phyloP scores from a whole-genome alignment of 2,113 vertebrate genomes.

The Entomyzon cyanotis region DNA sequence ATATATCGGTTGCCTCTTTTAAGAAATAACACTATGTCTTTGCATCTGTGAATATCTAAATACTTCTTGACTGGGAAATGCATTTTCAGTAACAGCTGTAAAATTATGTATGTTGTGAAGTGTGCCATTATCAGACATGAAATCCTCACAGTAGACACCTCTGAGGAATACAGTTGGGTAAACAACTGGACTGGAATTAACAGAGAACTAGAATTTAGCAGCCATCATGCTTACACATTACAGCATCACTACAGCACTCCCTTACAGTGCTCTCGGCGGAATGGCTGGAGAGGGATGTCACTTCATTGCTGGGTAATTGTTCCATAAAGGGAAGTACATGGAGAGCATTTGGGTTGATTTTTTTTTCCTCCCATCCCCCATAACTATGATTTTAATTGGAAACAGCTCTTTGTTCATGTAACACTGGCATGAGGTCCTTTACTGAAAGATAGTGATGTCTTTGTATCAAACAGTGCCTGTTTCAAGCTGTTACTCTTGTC shows the following conservation, averaged over 20 bases:
- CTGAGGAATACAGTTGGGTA: not conserved
- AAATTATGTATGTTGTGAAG: not conserved
- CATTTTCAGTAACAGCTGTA: not conserved
- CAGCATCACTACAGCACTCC: not conserved
- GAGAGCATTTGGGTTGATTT: not conserved
- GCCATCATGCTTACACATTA: not conserved
- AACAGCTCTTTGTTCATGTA: slow-evolving; percentile 24
- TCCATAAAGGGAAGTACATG: not conserved
- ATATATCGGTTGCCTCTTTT: not conserved
- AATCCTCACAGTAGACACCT: not conserved
- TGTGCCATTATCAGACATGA: not conserved
- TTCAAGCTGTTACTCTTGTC: slow-evolving; percentile 16
- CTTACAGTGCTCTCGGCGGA: not conserved
- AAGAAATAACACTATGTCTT: not conserved
- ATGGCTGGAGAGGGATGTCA: not conserved
- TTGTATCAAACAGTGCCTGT: slow-evolving; percentile 20
- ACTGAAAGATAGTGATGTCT: not conserved
- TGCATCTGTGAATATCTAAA: not conserved
- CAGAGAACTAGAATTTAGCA: not conserved
- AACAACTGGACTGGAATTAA: not conserved
- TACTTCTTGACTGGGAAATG: not conserved
- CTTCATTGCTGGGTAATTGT: not conserved
- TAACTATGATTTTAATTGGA: slow-evolving; percentile 37
- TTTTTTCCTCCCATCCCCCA: not conserved
- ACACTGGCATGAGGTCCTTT: not conserved